Evolutionary conservation across 2,113 vertebrate genomes (phyloP), one percentile per base, ranked within the genome.

Genomic region (Marcusenius ussheri): DNA sequence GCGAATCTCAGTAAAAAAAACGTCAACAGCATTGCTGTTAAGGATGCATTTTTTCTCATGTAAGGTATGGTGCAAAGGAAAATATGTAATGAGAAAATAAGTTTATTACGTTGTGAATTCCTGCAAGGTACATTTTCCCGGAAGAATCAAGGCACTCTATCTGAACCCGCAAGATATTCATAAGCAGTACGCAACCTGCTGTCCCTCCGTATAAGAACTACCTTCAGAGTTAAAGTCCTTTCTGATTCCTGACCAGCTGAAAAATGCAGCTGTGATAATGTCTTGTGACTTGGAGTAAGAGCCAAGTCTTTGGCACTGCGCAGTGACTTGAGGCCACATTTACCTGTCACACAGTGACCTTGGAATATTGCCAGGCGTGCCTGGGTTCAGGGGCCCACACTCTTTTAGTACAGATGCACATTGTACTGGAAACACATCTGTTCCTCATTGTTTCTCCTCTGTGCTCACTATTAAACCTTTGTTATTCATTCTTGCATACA

Each of bases 351-450:
- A 93, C 90, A 89, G 31, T 89, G 51, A 70, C 31, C 17, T 58
- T 93, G 93, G 90, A 90, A 51, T 15, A 2, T 13, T 46, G 91
- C 92, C 90, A 91, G 89, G 13, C 50, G 46, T 74, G 56, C 80
- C 90, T 74, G 50, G 56, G 53, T 21, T 56, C 53, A 88, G 62
- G 88, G 90, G 89, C 74, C 46, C 88, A 84, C 83, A 56, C 39
- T 89, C 87, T 89, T 88, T 62, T 89, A 89, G 80, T 91, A 83
- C 89, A 90, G 88, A 92, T 91, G 90, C 66, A 53, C 62, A 84
- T 42, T 86, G 51, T 31, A 31, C 80, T 85, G 46, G 50, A 66
- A 83, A 39, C 88, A 93, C 93, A 93, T 93, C 92, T 93, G 93
- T 89, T 92, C 88, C 88, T 62, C 86, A 92, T 93, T 91, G 91